Evolutionary conservation across 2,888 invertebrate species (phyloP).

Genomic region (Amphipoea lucens): DNA sequence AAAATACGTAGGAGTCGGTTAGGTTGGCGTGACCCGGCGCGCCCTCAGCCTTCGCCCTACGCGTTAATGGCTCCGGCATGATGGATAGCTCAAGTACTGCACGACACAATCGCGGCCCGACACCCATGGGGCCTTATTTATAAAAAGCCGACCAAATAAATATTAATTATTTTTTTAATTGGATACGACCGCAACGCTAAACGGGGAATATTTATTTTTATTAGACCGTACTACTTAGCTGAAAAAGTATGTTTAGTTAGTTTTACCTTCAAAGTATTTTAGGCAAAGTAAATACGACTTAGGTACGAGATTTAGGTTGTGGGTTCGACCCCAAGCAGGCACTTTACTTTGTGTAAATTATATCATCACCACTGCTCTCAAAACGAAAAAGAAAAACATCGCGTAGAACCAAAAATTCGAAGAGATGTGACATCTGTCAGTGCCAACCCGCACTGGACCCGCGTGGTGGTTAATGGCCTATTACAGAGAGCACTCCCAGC

Average conservation of each 20-base stretch:
- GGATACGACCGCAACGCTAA: constrained; percentile 26
- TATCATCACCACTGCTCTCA: neutral
- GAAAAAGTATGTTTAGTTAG: neutral
- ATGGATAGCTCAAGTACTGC: constrained; percentile 81
- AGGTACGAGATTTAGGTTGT: neutral
- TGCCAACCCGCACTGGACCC: neutral
- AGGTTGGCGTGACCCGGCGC: constrained; percentile 82
- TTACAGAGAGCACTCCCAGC: neutral
- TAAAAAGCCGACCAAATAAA: constrained; percentile 60
- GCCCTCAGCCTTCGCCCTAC: constrained; percentile 79
- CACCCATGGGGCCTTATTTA: constrained; percentile 71
- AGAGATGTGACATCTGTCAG: neutral
- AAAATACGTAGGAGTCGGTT: constrained; percentile 48
- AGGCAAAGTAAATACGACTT: neutral
- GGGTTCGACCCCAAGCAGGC: neutral
- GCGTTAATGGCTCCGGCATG: constrained; percentile 84
- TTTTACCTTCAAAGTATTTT: constrained; percentile 7
- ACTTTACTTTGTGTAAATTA: neutral
- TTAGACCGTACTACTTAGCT: constrained; percentile 4
- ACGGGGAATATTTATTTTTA: constrained; percentile 29
- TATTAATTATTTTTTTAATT: constrained; percentile 62
- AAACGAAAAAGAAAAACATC: neutral
- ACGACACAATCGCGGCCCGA: constrained; percentile 74
- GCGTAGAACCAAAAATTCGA: neutral
- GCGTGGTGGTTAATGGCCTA: neutral